These are phyloP conservation scores for Ormyrus pomaceus DNA, from an alignment of 2,888 invertebrate species.

Conservation along the genomic window DNA sequence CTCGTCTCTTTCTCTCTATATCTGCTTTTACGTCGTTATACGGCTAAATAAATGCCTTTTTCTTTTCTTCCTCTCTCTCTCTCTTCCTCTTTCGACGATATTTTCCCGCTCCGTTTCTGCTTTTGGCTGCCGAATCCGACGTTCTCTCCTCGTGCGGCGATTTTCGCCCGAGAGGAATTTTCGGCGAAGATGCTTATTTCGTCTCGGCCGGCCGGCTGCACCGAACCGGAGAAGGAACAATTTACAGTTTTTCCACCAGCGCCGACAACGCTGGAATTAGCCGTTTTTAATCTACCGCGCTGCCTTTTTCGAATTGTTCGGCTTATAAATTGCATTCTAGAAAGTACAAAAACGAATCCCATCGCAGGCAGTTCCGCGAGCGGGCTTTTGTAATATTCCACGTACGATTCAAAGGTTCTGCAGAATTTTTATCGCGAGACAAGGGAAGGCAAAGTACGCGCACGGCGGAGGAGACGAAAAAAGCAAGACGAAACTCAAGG, in stretches of 20 bases:
- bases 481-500: conserved; percentile 20
- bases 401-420: conserved; percentile 18
- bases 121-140: not conserved
- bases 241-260: conserved; percentile 6
- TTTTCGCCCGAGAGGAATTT: not conserved
- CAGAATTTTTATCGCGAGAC: conserved; percentile 32
- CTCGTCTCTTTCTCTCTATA: conserved; percentile 3
- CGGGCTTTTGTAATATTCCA: conserved; percentile 30
- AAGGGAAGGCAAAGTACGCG: not conserved
- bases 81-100: not conserved
- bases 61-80: not conserved
- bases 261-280: not conserved
- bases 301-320: no score
- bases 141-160: not conserved
- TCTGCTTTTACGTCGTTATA: conserved; percentile 13
- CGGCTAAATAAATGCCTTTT: conserved; percentile 29
- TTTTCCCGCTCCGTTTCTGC: conserved; percentile 20
- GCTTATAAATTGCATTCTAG: no score
- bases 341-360: not conserved
- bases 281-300: no score
- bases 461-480: conserved; percentile 20
- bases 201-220: not conserved
- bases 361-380: not conserved
- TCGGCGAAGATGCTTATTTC: not conserved
- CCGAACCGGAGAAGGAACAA: not conserved